Percentiles rank a stretch among this genome's conserved stretches.
phyloP scores from a whole-genome alignment of 1,140 invertebrate species.

The Anoplolepis gracilipes region DNA sequence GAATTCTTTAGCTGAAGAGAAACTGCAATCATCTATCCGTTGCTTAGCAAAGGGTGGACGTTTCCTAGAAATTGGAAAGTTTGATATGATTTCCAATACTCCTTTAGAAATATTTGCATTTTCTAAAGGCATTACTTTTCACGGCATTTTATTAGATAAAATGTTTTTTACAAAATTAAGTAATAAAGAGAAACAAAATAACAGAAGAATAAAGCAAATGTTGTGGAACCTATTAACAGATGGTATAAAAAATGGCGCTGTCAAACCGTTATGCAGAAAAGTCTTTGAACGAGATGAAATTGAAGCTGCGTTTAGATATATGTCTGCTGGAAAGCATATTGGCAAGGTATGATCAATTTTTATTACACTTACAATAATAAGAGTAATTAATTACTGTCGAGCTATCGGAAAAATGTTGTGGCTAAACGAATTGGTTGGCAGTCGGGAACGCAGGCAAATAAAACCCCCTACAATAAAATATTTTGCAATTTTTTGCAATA shows the following conservation, averaged over 20 bases:
- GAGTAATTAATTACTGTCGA: too few relatives aligned
- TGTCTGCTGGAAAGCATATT: conserved; percentile 91
- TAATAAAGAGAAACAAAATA: too few relatives aligned
- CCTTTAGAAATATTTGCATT: conserved; percentile 91
- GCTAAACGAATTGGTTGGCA: too few relatives aligned
- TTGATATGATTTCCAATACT: conserved; percentile 89
- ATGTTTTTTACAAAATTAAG: accelerated
- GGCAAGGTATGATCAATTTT: conserved; percentile 86
- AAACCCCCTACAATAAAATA: too few relatives aligned
- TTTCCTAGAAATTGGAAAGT: conserved; percentile 93
- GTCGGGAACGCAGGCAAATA: too few relatives aligned
- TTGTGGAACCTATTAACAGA: accelerated
- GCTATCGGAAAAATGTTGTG: too few relatives aligned
- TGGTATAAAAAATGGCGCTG: conserved; percentile 85
- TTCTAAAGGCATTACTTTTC: conserved; percentile 92
- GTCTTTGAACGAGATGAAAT: too few relatives aligned
- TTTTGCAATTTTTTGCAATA: too few relatives aligned
- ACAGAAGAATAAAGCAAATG: conserved; percentile 78
- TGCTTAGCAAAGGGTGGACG: conserved; percentile 90
- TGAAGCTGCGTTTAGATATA: conserved; percentile 85
- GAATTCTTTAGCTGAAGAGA: conserved; percentile 92
- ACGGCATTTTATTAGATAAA: conserved; percentile 88
- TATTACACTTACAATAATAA: neutral
- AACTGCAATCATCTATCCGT: conserved; percentile 91
- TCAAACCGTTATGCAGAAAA: conserved; percentile 83